Evolutionary conservation across 2,888 invertebrate species (phyloP).

Genomic region (Coecobrya sp.): DNA sequence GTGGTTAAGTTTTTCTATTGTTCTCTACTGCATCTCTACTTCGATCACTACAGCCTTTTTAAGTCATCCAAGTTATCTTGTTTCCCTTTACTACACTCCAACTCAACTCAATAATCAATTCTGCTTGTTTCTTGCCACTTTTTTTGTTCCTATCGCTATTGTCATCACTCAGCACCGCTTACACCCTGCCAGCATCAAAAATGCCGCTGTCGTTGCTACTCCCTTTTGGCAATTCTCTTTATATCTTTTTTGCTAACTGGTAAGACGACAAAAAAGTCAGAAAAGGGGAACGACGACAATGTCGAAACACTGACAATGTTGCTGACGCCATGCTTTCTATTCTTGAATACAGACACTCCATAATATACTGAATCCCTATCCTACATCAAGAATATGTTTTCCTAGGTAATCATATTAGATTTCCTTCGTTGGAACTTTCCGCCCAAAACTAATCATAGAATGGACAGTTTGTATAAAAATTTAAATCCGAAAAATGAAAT

Average conservation of each 20-base stretch:
- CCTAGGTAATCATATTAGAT: too few relatives aligned
- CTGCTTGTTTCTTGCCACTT: not conserved
- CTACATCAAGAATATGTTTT: too few relatives aligned
- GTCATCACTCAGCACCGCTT: constrained; percentile 2
- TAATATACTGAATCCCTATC: too few relatives aligned
- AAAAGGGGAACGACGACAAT: constrained; percentile 9
- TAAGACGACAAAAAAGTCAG: constrained; percentile 17
- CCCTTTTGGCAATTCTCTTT: constrained; percentile 14
- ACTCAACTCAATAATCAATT: constrained; percentile 10
- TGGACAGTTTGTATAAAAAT: not conserved
- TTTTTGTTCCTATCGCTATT: not conserved
- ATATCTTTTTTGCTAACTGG: not conserved
- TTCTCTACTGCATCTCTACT: not conserved
- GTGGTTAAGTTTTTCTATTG: not conserved
- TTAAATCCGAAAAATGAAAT: not conserved
- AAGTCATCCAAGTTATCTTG: not conserved
- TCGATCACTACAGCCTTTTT: not conserved
- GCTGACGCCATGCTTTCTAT: not conserved
- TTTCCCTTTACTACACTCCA: not conserved
- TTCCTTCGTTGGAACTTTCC: not conserved
- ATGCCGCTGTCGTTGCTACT: not conserved
- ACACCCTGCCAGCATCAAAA: not conserved
- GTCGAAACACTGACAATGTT: constrained; percentile 22
- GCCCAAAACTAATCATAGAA: not conserved
- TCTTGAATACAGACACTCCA: too few relatives aligned